Percentiles rank a stretch among this genome's conserved stretches.
phyloP scores from a whole-genome alignment of 2,888 invertebrate species.

The Polymixis flavicincta region DNA sequence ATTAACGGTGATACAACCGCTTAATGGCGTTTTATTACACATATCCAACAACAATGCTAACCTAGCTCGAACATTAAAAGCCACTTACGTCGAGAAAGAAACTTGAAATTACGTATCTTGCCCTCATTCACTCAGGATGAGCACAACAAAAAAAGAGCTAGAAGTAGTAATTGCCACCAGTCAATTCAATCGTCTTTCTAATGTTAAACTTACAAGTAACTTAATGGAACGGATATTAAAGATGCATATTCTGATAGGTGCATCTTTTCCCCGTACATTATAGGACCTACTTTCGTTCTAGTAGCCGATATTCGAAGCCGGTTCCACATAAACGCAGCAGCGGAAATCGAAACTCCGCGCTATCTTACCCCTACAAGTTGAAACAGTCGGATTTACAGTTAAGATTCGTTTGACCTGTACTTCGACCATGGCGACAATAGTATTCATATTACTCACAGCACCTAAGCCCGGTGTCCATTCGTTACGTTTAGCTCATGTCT shows the following conservation, averaged over 20 bases:
- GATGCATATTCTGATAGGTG: conserved; percentile 27
- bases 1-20: conserved; percentile 54
- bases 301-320: conserved; percentile 62
- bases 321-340: conserved; percentile 56
- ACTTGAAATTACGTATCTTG: conserved; percentile 17
- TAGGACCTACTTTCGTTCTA: conserved; percentile 45
- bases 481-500: conserved; percentile 12
- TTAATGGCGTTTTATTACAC: conserved; percentile 57
- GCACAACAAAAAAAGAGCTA: conserved; percentile 14
- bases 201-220: conserved; percentile 13
- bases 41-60: conserved; percentile 38
- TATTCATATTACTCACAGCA: conserved; percentile 46
- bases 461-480: not conserved
- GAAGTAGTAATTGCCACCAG: not conserved
- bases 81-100: conserved; percentile 38
- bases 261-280: conserved; percentile 38
- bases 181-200: conserved; percentile 17
- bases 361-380: conserved; percentile 54
- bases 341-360: conserved; percentile 63
- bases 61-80: conserved; percentile 50
- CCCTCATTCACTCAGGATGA: conserved; percentile 24
- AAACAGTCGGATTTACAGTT: conserved; percentile 62
- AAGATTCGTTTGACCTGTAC: conserved; percentile 61
- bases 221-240: conserved; percentile 31
- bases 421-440: conserved; percentile 51